Percentiles rank a stretch among this genome's conserved stretches.
Evolutionary conservation across 2,113 vertebrate genomes (phyloP).

Genomic region (Hippocampus comes): DNA sequence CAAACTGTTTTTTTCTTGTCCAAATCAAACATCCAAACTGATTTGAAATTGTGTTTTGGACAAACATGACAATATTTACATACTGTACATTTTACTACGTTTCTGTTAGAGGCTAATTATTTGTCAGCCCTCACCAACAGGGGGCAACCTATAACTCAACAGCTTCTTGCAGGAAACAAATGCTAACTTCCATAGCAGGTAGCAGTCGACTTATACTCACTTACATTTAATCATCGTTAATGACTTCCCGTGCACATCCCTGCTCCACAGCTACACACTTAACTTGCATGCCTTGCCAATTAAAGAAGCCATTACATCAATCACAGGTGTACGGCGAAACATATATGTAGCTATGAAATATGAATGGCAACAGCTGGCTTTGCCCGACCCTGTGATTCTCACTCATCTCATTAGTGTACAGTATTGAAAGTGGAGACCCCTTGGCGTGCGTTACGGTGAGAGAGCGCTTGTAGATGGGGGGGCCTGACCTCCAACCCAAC

Average conservation of each 20-base stretch:
- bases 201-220: not conserved
- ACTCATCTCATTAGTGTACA: constrained; percentile 64
- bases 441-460: constrained; percentile 42
- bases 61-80: not conserved
- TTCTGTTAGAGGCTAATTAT: not conserved
- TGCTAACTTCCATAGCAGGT: not conserved
- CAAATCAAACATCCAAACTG: too few relatives aligned
- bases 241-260: not conserved
- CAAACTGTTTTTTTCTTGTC: too few relatives aligned
- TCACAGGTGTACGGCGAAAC: constrained; percentile 52
- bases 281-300: constrained; percentile 54
- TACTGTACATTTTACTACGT: too few relatives aligned
- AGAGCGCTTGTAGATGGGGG: constrained; percentile 37
- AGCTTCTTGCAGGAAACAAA: not conserved
- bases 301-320: constrained; percentile 34
- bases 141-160: not conserved
- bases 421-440: constrained; percentile 26
- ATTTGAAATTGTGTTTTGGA: not conserved
- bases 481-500: constrained; percentile 55
- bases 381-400: constrained; percentile 56
- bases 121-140: not conserved
- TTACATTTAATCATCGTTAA: not conserved
- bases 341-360: constrained; percentile 65
- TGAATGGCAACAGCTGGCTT: constrained; percentile 60
- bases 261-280: constrained; percentile 26